A percentile compares a stretch with the other conserved stretches of the same genome.
These are phyloP conservation scores for Spicauda simplicius DNA, from an alignment of 2,888 invertebrate species.

Conservation along the genomic window DNA sequence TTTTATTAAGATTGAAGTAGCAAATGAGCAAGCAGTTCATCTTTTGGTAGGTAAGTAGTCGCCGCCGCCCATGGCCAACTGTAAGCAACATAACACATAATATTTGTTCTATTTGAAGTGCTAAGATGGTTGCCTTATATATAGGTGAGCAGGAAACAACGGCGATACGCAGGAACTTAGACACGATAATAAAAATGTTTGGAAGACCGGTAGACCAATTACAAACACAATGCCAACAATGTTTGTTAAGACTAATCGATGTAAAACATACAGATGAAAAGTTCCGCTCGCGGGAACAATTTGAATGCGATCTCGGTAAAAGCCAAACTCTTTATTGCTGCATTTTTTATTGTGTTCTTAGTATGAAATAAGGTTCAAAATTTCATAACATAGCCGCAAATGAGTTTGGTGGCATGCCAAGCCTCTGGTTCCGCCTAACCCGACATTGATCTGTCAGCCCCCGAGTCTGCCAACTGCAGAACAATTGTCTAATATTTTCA, in stretches of 20 bases:
- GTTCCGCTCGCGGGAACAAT: conserved; percentile 5
- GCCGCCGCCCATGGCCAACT: too few relatives aligned
- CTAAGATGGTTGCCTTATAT: too few relatives aligned
- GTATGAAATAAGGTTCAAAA: conserved; percentile 39
- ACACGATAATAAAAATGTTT: not conserved
- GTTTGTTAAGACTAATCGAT: conserved; percentile 44
- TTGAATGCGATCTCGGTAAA: conserved; percentile 43
- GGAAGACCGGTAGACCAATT: not conserved
- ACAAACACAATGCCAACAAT: not conserved
- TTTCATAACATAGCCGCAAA: conserved; percentile 14
- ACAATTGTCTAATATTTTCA: conserved; percentile 43
- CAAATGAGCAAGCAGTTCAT: too few relatives aligned
- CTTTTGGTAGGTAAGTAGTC: too few relatives aligned
- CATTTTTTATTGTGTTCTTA: conserved; percentile 32
- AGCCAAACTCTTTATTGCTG: conserved; percentile 42
- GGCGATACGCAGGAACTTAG: too few relatives aligned
- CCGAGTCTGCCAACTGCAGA: conserved; percentile 41
- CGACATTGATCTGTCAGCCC: conserved; percentile 67
- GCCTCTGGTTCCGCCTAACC: conserved; percentile 64
- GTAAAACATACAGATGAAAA: conserved; percentile 42
- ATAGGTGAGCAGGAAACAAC: too few relatives aligned
- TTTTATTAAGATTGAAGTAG: too few relatives aligned
- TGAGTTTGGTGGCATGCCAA: conserved; percentile 46
- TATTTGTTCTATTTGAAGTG: too few relatives aligned
- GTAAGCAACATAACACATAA: too few relatives aligned